Evolutionary conservation across 2,888 invertebrate genomes (phyloP).

Genomic region (Torymus aiolomorphi): DNA sequence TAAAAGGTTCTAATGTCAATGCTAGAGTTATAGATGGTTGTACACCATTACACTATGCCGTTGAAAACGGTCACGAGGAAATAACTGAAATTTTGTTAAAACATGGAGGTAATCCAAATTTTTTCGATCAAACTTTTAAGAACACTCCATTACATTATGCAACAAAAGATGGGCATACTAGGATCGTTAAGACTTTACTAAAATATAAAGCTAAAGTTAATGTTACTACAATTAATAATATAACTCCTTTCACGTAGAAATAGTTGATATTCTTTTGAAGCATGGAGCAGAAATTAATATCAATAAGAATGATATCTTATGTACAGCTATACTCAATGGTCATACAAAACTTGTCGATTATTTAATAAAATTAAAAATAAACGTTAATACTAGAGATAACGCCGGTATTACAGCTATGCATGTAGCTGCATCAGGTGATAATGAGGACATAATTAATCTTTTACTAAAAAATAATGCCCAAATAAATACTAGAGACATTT

Average conservation of each 20-base stretch:
- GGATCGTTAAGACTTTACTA: conserved; percentile 28
- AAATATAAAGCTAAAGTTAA: conserved; percentile 44
- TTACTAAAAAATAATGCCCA: conserved; percentile 8
- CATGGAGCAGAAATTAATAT: too few species aligned
- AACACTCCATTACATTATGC: conserved; percentile 29
- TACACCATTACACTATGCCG: conserved; percentile 43
- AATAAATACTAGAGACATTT: background rate
- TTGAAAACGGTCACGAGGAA: conserved; percentile 12
- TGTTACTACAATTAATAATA: conserved; percentile 24
- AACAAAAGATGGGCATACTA: conserved; percentile 10
- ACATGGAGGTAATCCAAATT: conserved; percentile 5
- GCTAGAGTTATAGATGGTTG: background rate
- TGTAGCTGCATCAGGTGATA: conserved; percentile 21
- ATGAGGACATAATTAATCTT: conserved; percentile 22
- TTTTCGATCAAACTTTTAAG: background rate
- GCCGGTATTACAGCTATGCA: conserved; percentile 24
- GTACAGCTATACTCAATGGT: too few species aligned
- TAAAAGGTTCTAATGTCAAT: too few species aligned
- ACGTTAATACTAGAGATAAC: conserved; percentile 20
- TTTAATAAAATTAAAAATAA: conserved; percentile 47
- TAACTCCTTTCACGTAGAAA: background rate
- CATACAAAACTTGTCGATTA: conserved; percentile 24
- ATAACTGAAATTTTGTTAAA: conserved; percentile 33
- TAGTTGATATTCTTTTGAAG: too few species aligned
- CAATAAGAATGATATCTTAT: too few species aligned